A percentile compares a stretch with the other conserved stretches of the same genome.
Conservation (phyloP, 1,140 invertebrate species). For the Leptopilina boulardi region DNA sequence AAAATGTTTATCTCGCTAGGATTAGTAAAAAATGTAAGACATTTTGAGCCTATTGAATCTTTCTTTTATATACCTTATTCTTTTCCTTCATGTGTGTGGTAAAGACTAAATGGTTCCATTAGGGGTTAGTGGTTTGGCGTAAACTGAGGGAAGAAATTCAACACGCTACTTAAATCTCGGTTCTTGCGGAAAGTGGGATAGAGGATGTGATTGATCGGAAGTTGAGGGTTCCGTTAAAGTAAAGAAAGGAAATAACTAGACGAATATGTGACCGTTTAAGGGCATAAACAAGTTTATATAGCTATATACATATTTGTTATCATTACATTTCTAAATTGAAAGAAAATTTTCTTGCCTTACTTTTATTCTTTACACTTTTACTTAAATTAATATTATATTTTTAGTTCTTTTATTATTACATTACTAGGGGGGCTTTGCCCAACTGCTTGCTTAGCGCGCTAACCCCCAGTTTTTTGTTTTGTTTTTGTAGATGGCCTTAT, state of each 20-base stretch:
- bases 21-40: constrained; percentile 26
- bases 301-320: too few species aligned
- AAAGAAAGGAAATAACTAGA: constrained; percentile 45
- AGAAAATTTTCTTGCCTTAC: too few species aligned
- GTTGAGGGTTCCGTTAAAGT: constrained; percentile 42
- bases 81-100: constrained; percentile 29
- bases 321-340: too few species aligned
- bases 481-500: too few species aligned
- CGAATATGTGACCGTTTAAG: constrained; percentile 3
- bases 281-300: not conserved
- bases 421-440: too few species aligned
- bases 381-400: too few species aligned
- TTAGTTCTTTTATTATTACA: too few species aligned
- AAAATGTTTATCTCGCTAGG: constrained; percentile 53
- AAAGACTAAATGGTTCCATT: constrained; percentile 32
- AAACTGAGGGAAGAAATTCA: constrained; percentile 32
- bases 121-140: constrained; percentile 24
- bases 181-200: constrained; percentile 53
- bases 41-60: constrained; percentile 39
- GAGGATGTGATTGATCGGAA: constrained; percentile 62
- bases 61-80: constrained; percentile 40
- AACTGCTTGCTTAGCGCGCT: too few species aligned
- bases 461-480: too few species aligned
- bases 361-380: too few species aligned
- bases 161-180: constrained; percentile 51